These are phyloP conservation scores for Mystacornis crossleyi DNA, from an alignment of 2,113 vertebrate genomes.

Conservation along the genomic window DNA sequence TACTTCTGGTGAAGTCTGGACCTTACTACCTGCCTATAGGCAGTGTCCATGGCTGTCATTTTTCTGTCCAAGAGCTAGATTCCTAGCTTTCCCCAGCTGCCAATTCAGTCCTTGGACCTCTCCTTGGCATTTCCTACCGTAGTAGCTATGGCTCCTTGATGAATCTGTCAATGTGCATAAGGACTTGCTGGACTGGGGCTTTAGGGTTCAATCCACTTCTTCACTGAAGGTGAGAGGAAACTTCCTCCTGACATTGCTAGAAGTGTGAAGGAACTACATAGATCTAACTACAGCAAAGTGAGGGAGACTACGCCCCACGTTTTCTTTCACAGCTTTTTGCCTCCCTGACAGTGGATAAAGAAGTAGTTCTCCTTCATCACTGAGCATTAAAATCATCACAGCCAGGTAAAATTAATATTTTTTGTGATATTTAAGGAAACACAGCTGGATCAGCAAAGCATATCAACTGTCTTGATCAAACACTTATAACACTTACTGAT, in stretches of 20 bases:
- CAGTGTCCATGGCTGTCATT: background rate
- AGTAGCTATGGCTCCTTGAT: background rate
- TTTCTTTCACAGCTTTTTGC: background rate
- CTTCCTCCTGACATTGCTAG: background rate
- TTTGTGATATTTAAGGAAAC: background rate
- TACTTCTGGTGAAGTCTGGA: background rate
- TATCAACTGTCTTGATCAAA: background rate
- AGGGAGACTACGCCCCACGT: background rate
- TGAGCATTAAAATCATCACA: background rate
- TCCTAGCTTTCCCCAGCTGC: background rate
- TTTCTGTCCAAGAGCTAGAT: background rate
- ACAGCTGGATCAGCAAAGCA: background rate
- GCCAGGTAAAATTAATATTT: background rate
- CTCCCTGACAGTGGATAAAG: background rate
- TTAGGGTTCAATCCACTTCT: background rate
- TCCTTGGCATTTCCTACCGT: background rate
- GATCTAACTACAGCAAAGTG: background rate
- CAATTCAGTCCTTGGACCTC: rapidly evolving
- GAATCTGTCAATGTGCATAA: background rate
- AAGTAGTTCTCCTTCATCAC: background rate
- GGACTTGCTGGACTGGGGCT: background rate
- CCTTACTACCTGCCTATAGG: background rate
- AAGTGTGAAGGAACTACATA: background rate
- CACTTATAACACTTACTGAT: background rate
- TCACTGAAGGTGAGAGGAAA: background rate